Percentiles rank a stretch among this genome's conserved stretches.
phyloP scores from a whole-genome alignment of 2,888 invertebrate species.

The Hydropsyche betteni region DNA sequence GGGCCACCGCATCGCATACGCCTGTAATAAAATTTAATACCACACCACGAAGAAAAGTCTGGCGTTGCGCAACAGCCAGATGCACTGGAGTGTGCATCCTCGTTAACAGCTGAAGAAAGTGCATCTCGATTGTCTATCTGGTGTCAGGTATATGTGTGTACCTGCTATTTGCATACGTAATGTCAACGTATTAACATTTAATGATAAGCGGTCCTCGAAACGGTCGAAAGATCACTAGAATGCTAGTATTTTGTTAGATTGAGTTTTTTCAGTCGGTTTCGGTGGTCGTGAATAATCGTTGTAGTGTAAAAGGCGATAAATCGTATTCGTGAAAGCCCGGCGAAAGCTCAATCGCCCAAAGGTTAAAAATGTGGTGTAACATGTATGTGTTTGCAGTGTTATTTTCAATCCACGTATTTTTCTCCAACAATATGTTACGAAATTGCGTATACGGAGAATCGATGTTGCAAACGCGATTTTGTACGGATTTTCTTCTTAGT shows the following conservation, averaged over 20 bases:
- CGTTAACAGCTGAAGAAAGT: slow-evolving; percentile 20
- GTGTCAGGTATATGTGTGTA: background rate
- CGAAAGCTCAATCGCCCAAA: slow-evolving; percentile 14
- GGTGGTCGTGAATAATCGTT: too few species aligned
- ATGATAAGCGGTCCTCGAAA: background rate
- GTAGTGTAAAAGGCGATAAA: too few species aligned
- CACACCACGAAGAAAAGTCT: too few species aligned
- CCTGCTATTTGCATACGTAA: slow-evolving; percentile 21
- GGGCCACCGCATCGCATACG: too few species aligned
- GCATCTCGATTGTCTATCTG: slow-evolving; percentile 21
- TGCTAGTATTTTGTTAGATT: too few species aligned
- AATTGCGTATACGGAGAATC: background rate
- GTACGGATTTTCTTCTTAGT: slow-evolving; percentile 2
- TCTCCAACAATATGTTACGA: slow-evolving; percentile 9
- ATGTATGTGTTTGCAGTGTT: background rate
- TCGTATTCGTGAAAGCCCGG: background rate
- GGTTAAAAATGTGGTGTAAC: slow-evolving; percentile 13
- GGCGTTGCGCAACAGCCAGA: too few species aligned
- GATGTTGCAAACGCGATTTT: background rate
- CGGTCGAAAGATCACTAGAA: too few species aligned
- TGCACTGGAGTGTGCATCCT: background rate
- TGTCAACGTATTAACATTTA: slow-evolving; percentile 20
- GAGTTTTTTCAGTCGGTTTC: too few species aligned
- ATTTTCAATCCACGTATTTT: background rate
- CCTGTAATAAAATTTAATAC: too few species aligned